Evolutionary conservation across 2,113 vertebrate genomes (phyloP).

Genomic region (Chascanopsetta lugubris): DNA sequence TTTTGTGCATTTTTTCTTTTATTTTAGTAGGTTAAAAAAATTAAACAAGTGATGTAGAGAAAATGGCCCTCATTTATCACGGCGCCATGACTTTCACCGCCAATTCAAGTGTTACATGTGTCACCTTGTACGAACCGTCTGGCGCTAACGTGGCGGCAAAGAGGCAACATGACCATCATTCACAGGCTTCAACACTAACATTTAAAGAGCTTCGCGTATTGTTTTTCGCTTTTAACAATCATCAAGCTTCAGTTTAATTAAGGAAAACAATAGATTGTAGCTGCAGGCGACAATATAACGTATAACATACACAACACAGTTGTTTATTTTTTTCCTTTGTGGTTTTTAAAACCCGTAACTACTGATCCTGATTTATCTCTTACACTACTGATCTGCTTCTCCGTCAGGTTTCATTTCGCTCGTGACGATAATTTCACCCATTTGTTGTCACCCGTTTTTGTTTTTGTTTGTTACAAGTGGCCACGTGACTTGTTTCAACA

Average conservation of each 20-base stretch:
- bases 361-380: slow-evolving; percentile 64
- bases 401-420: slow-evolving; percentile 8
- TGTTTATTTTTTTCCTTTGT: slow-evolving; percentile 11
- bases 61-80: slow-evolving; percentile 71
- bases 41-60: slow-evolving; percentile 37
- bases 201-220: too few relatives aligned
- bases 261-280: slow-evolving; percentile 16
- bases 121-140: not conserved
- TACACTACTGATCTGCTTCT: slow-evolving; percentile 73
- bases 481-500: slow-evolving; percentile 12
- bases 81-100: slow-evolving; percentile 42
- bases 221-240: not conserved
- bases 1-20: slow-evolving; percentile 48
- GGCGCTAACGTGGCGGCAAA: slow-evolving; percentile 19
- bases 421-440: not conserved
- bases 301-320: slow-evolving; percentile 22
- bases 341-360: slow-evolving; percentile 58
- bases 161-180: slow-evolving; percentile 1
- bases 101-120: slow-evolving; percentile 40
- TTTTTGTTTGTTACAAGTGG: not conserved
- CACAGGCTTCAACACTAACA: slow-evolving; percentile 53
- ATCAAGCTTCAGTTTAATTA: slow-evolving; percentile 15
- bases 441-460: not conserved
- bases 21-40: slow-evolving; percentile 8
- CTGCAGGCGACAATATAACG: slow-evolving; percentile 15